phyloP scores from a whole-genome alignment of 2,797 vertebrate species.

The Dermochelys coriacea region DNA sequence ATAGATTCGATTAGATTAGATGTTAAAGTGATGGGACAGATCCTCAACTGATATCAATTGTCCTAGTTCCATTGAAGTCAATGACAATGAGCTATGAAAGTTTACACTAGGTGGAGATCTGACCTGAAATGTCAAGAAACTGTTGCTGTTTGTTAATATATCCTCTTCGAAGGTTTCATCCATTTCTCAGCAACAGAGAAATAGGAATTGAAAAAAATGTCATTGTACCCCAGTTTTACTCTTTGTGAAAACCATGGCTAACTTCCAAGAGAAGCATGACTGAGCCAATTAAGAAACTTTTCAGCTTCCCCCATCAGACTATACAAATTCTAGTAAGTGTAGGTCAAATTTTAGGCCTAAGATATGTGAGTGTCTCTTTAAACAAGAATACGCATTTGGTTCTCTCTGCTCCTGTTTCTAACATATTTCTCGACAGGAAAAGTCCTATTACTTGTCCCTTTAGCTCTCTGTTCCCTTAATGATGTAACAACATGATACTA shows the following conservation, averaged over 20 bases:
- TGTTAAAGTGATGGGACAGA: not conserved
- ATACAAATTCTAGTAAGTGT: not conserved
- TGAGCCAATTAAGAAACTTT: not conserved
- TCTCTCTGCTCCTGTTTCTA: not conserved
- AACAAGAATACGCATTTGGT: not conserved
- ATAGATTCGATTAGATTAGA: not conserved
- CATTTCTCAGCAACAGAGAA: too few relatives aligned
- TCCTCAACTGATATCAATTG: not conserved
- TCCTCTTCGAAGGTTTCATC: not conserved
- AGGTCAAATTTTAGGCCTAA: not conserved
- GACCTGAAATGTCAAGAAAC: not conserved
- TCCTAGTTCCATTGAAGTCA: not conserved
- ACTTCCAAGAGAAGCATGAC: not conserved
- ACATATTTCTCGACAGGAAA: not conserved
- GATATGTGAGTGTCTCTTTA: not conserved
- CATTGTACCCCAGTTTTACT: too few relatives aligned
- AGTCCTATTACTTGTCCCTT: not conserved
- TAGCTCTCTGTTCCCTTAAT: accelerated
- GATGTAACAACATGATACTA: not conserved
- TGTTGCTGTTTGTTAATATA: not conserved
- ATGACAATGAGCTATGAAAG: not conserved
- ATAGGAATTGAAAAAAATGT: too few relatives aligned
- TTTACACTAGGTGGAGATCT: not conserved
- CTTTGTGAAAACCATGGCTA: too few relatives aligned
- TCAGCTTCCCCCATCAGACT: not conserved